phyloP scores from a whole-genome alignment of 2,888 invertebrate species.

The Rhodophaea formosa region DNA sequence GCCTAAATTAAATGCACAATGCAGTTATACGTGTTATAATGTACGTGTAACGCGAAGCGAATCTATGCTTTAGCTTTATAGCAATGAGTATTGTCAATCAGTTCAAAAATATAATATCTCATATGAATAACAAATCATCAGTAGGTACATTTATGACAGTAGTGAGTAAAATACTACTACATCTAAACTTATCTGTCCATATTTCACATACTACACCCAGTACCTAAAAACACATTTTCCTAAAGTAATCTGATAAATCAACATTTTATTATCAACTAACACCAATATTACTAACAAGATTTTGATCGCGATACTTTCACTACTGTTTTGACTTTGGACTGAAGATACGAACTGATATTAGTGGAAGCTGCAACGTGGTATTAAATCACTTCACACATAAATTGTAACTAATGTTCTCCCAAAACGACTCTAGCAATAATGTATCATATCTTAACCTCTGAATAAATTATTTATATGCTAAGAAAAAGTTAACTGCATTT shows the following conservation, averaged over 20 bases:
- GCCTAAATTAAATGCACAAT: no score
- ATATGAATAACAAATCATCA: no score
- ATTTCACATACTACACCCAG: background rate
- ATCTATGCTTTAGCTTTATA: no score
- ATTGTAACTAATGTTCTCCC: slow-evolving; percentile 13
- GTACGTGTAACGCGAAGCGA: no score
- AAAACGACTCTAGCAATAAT: slow-evolving; percentile 11
- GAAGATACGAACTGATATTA: slow-evolving; percentile 3
- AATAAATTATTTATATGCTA: slow-evolving; percentile 8
- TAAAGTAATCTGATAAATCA: background rate
- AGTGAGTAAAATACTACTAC: background rate
- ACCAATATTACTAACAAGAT: background rate
- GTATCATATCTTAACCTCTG: slow-evolving; percentile 16
- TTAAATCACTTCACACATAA: slow-evolving; percentile 19
- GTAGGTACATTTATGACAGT: no score
- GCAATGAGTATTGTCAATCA: no score
- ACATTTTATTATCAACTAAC: background rate
- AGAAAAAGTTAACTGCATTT: slow-evolving; percentile 17
- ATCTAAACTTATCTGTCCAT: background rate
- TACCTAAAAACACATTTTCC: background rate
- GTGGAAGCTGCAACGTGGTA: background rate
- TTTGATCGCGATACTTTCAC: background rate
- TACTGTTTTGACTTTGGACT: slow-evolving; percentile 10
- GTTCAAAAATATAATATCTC: no score
- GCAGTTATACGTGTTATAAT: no score